phyloP scores from a whole-genome alignment of 2,888 invertebrate genomes.

The Dryadula phaetusa region DNA sequence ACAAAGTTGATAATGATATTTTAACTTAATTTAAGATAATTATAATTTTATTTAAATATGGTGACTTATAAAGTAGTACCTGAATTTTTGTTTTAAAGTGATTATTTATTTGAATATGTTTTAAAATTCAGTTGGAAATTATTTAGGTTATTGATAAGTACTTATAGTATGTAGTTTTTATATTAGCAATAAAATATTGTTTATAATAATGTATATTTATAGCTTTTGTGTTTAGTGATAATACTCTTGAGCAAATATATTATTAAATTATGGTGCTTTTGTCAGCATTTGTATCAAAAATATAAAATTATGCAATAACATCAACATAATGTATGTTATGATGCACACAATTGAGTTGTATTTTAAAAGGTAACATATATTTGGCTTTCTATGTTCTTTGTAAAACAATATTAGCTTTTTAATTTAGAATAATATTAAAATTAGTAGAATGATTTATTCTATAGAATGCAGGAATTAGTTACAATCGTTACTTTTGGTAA shows the following conservation, averaged over 20 bases:
- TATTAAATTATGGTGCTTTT: constrained; percentile 25
- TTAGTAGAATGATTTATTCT: not conserved
- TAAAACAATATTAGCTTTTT: constrained; percentile 1
- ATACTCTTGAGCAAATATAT: constrained; percentile 19
- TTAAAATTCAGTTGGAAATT: constrained; percentile 37
- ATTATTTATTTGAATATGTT: constrained; percentile 41
- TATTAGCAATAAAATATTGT: constrained; percentile 33
- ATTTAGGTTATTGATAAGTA: constrained; percentile 28
- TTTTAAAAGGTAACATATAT: not conserved
- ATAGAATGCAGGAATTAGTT: not conserved
- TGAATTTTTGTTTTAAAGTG: constrained; percentile 48
- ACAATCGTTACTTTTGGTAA: not conserved
- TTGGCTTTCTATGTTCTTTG: not conserved
- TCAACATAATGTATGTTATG: not conserved
- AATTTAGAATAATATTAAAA: not conserved
- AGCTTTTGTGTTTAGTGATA: constrained; percentile 40
- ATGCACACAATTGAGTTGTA: not conserved
- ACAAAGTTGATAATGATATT: constrained; percentile 46
- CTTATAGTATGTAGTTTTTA: constrained; percentile 28
- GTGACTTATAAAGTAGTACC: constrained; percentile 52
- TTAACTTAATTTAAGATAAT: constrained; percentile 43
- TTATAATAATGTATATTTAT: constrained; percentile 35
- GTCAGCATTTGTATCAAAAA: constrained; percentile 15
- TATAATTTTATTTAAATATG: constrained; percentile 40
- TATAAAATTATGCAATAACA: constrained; percentile 5